Base-by-base conservation (phyloP, 2,797 vertebrate species). In the Diplodus puntazzo region DNA sequence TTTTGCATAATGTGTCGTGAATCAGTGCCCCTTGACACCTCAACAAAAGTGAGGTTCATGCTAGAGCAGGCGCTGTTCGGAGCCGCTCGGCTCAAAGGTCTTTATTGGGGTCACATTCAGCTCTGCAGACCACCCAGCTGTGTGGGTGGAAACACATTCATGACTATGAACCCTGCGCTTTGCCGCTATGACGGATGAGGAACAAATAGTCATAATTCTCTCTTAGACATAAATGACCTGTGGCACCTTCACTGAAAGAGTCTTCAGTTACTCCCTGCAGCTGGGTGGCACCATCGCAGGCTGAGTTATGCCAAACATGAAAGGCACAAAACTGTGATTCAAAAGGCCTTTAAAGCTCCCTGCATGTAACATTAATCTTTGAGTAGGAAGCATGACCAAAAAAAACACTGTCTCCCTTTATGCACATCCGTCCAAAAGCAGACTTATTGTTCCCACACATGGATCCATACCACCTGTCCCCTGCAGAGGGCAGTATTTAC, bases 51-150 rank as follows among this genome's bases (percentile, higher is more conserved):
- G 79, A 79, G 74, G 87, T 88, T 94, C 90, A 93, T 83, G 84
- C 69, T 34, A 53, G 87, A 86, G 80, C 88, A 58, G 90, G 30
- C 75, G 52, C 77, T 43, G 84, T 72, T 88, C 77, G 59, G 72
- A 89, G 73, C 72, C 5, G 49, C 71, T 45, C 52, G 9, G 63
- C 84, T 77, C 84, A 86, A 69, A 89, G 91, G 82, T 92, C 89
- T 86, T 90, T 81, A 83, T 78, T 48, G 86, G 80, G 94, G 93
- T 94, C 92, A 92, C 81, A 63, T 88, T 87, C 63, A 70, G 74
- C 77, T 61, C 17, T 0, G 73, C 60, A 42, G 94, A 95, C 95
- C 95, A 95, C 95, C 95, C 95, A 83, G 90, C 71, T 83, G 82
- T 66, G 83, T 69, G 80, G 84, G 61, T 46, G 75, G 82, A 87